These are phyloP conservation scores for Notocelia uddmanniana DNA, from an alignment of 2,888 invertebrate species.

Conservation along the genomic window DNA sequence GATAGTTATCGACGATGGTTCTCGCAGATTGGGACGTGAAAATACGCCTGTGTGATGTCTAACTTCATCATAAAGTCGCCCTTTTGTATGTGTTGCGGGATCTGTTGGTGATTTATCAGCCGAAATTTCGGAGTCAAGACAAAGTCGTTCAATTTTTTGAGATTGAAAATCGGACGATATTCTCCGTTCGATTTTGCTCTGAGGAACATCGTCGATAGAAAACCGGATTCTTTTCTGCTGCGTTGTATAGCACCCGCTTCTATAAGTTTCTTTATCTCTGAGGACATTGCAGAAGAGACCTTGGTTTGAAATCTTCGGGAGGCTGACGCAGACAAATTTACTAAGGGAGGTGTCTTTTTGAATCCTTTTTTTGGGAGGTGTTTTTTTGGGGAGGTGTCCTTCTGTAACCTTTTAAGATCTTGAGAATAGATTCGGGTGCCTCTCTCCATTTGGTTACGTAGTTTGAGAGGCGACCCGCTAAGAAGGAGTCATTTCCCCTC, in stretches of 20 bases:
- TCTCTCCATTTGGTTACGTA: slow-evolving; percentile 1
- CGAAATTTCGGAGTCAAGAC: neutral
- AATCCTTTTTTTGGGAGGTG: too few relatives aligned
- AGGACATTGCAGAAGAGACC: neutral
- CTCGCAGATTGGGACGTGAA: slow-evolving; percentile 3
- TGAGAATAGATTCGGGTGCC: slow-evolving; percentile 11
- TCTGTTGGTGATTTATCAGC: neutral
- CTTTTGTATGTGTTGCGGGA: neutral
- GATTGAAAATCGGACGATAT: slow-evolving; percentile 6
- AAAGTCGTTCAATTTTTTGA: neutral
- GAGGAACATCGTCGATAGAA: neutral
- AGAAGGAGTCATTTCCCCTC: neutral
- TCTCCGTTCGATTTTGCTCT: slow-evolving; percentile 1
- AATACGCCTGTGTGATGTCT: slow-evolving; percentile 24
- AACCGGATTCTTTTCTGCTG: neutral
- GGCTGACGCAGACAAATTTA: neutral
- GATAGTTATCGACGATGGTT: slow-evolving; percentile 17
- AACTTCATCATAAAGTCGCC: slow-evolving; percentile 20
- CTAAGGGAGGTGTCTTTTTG: slow-evolving; percentile 9
- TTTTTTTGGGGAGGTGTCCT: too few relatives aligned
- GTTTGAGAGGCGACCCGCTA: neutral
- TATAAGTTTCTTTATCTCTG: neutral
- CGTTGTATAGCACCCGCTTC: neutral
- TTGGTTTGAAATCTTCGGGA: neutral
- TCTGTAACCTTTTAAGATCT: slow-evolving; percentile 20